Evolutionary conservation across 2,797 vertebrate species (phyloP).

Genomic region (Hemibagrus guttatus): DNA sequence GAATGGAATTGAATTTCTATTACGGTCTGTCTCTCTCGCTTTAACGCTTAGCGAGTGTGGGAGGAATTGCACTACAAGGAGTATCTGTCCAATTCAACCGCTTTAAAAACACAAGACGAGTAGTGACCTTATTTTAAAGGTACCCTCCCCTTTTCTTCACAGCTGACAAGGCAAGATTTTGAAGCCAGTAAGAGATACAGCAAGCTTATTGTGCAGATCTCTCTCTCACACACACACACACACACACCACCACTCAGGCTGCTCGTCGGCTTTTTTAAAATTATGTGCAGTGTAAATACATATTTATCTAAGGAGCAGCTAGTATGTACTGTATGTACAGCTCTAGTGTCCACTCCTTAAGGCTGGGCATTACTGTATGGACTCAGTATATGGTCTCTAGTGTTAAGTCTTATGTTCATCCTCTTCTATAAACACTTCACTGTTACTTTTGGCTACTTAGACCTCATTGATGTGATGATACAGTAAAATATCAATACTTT

Average conservation of each 20-base stretch:
- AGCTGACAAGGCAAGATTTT: conserved; percentile 11
- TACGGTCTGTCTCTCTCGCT: conserved; percentile 35
- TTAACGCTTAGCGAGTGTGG: conserved; percentile 54
- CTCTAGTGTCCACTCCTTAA: not conserved
- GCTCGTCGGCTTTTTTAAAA: not conserved
- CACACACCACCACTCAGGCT: not conserved
- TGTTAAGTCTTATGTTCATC: not conserved
- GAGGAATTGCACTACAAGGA: conserved; percentile 60
- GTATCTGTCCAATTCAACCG: conserved; percentile 55
- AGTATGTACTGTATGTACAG: not conserved
- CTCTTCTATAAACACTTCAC: not conserved
- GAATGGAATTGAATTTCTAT: conserved; percentile 61
- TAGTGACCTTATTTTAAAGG: conserved; percentile 59
- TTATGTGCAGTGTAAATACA: not conserved
- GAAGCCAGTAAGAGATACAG: not conserved
- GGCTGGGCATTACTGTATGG: not conserved
- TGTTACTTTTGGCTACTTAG: not conserved
- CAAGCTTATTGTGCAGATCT: not conserved
- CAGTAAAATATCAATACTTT: not conserved
- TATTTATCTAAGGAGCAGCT: not conserved
- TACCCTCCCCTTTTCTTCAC: conserved; percentile 8
- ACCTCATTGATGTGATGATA: not conserved
- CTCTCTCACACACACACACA: not conserved
- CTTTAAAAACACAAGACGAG: conserved; percentile 19
- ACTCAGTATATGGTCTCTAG: not conserved